A percentile compares a stretch with the other conserved stretches of the same genome.
phyloP scores from a whole-genome alignment of 2,113 vertebrate species.

The Astatotilapia flaviijosephi region DNA sequence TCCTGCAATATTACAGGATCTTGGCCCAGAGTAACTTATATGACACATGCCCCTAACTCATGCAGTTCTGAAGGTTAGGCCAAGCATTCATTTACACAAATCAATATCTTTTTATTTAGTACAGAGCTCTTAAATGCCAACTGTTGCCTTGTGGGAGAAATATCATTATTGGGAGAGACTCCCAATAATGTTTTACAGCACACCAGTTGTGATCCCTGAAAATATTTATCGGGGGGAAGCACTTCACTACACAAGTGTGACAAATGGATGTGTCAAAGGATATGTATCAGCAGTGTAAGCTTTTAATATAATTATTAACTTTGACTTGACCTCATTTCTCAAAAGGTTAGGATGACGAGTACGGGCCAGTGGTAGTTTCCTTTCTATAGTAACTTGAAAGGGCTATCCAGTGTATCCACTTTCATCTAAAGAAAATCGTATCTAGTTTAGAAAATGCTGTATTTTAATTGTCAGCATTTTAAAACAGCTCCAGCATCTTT shows the following conservation, averaged over 20 bases:
- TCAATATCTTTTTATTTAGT: slow-evolving; percentile 56
- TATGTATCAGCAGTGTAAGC: slow-evolving; percentile 37
- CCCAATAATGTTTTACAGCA: slow-evolving; percentile 13
- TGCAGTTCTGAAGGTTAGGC: slow-evolving; percentile 37
- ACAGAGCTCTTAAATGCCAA: slow-evolving; percentile 47
- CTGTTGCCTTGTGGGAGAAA: slow-evolving; percentile 29
- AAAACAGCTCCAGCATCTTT: not conserved
- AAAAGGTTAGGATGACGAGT: not conserved
- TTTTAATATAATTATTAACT: slow-evolving; percentile 65
- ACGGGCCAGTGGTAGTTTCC: not conserved
- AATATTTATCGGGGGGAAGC: slow-evolving; percentile 34
- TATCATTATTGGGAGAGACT: slow-evolving; percentile 25
- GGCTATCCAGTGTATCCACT: not conserved
- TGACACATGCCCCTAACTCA: slow-evolving; percentile 17
- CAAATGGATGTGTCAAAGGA: slow-evolving; percentile 49
- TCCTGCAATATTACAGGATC: not conserved
- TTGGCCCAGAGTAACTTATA: slow-evolving; percentile 14
- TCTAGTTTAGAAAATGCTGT: not conserved
- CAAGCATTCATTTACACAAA: slow-evolving; percentile 32
- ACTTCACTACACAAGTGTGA: slow-evolving; percentile 42
- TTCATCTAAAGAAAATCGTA: not conserved
- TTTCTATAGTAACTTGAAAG: not conserved
- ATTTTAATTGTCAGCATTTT: not conserved
- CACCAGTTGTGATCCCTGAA: slow-evolving; percentile 36
- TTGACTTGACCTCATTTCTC: slow-evolving; percentile 49